Conservation (phyloP, 2,113 vertebrate species). For the Epinephelus lanceolatus region DNA sequence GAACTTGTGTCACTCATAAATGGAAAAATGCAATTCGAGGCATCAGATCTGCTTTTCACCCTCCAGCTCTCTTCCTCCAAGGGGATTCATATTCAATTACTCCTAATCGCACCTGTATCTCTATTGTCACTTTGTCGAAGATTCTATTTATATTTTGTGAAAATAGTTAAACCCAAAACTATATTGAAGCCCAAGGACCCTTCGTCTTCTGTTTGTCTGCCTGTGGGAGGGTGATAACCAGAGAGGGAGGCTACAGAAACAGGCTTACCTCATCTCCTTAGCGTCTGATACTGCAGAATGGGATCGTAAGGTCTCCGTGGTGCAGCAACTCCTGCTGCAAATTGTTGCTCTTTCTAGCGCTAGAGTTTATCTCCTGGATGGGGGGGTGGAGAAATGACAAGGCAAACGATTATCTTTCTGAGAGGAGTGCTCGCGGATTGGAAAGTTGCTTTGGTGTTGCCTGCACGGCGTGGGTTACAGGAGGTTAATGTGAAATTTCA, state of each 20-base stretch:
- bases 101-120: constrained; percentile 41
- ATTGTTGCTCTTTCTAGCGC: constrained; percentile 72
- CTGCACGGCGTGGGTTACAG: constrained; percentile 50
- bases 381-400: constrained; percentile 67
- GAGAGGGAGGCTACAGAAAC: constrained; percentile 44
- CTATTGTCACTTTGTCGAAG: constrained; percentile 30
- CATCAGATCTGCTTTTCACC: constrained; percentile 11
- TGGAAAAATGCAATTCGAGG: constrained; percentile 41
- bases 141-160: constrained; percentile 62
- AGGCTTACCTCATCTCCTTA: constrained; percentile 72
- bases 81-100: constrained; percentile 63
- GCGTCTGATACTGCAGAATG: constrained; percentile 69
- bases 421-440: constrained; percentile 58
- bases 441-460: constrained; percentile 67
- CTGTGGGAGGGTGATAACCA: constrained; percentile 66
- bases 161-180: constrained; percentile 61
- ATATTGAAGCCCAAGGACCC: constrained; percentile 26
- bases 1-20: constrained; percentile 21
- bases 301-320: constrained; percentile 68
- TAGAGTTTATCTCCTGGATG: constrained; percentile 72
- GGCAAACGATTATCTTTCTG: constrained; percentile 73
- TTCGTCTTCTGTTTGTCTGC: constrained; percentile 34
- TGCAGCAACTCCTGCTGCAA: constrained; percentile 63
- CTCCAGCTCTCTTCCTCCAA: constrained; percentile 1
- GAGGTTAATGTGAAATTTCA: constrained; percentile 82